These are phyloP conservation scores for Mixornis gularis DNA, from an alignment of 2,113 vertebrate genomes.

Conservation along the genomic window DNA sequence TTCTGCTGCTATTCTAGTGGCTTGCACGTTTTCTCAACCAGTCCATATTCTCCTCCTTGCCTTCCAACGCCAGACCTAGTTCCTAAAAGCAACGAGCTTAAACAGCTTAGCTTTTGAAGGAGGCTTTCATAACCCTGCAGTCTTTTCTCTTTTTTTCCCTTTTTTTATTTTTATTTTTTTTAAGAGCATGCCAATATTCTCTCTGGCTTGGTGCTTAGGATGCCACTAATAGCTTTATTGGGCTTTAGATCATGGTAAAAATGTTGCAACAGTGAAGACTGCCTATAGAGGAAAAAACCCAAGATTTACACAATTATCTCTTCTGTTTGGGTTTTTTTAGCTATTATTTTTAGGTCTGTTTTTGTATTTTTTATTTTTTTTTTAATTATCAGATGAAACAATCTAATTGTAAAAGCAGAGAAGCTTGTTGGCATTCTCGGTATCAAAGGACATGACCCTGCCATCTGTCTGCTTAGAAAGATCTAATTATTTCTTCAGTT, in stretches of 20 bases:
- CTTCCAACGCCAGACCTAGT: neutral
- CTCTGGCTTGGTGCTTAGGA: neutral
- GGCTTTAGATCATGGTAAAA: neutral
- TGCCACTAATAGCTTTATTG: neutral
- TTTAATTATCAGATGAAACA: neutral
- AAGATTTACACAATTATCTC: neutral
- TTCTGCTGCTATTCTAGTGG: neutral
- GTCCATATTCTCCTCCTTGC: neutral
- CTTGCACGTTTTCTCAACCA: neutral
- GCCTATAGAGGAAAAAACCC: neutral
- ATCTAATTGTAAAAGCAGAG: neutral
- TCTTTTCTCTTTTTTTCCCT: accelerated
- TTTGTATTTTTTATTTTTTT: neutral
- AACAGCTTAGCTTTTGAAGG: neutral
- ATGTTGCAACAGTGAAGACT: neutral
- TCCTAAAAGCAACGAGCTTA: neutral
- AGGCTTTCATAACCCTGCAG: neutral
- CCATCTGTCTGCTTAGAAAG: neutral
- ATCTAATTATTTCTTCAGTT: conserved; percentile 29
- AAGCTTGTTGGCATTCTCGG: neutral
- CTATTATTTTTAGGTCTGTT: neutral
- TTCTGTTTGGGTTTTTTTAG: neutral
- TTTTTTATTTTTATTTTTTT: neutral
- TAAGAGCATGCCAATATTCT: neutral
- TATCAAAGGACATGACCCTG: neutral